Percentiles rank a stretch among this genome's conserved stretches.
These are phyloP conservation scores for Chitala chitala DNA, from an alignment of 2,113 vertebrate species.

Conservation along the genomic window DNA sequence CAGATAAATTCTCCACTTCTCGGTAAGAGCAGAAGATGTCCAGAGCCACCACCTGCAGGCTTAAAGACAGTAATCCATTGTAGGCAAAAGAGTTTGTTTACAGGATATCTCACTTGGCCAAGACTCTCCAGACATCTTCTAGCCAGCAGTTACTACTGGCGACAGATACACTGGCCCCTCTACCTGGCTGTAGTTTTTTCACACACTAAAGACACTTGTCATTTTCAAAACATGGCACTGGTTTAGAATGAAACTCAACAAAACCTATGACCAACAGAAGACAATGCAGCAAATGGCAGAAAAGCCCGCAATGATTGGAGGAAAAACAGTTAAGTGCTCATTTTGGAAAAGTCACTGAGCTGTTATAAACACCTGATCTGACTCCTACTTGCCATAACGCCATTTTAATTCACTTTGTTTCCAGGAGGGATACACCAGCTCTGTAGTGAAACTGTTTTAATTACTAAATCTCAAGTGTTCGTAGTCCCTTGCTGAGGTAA, in stretches of 20 bases:
- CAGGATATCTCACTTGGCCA: not conserved
- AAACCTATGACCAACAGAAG: no score
- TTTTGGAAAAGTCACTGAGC: not conserved
- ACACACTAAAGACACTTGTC: not conserved
- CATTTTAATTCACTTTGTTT: conserved; percentile 24
- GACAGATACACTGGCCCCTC: not conserved
- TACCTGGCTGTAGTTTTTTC: not conserved
- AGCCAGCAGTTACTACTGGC: not conserved
- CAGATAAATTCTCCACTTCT: no score
- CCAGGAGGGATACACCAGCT: not conserved
- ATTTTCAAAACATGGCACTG: no score
- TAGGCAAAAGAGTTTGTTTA: not conserved
- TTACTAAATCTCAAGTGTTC: conserved; percentile 3
- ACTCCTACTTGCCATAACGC: conserved; percentile 9
- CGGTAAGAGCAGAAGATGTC: no score
- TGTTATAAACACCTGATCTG: not conserved
- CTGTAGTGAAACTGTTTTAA: conserved; percentile 22
- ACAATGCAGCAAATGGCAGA: no score
- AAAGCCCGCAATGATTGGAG: not conserved
- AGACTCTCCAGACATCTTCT: not conserved
- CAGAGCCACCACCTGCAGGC: no score
- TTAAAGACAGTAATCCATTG: not conserved
- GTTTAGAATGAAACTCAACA: no score
- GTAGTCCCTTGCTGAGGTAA: not conserved
- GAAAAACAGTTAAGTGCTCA: not conserved